Conservation (phyloP, 1,140 invertebrate species). For the Pectinophora gossypiella region DNA sequence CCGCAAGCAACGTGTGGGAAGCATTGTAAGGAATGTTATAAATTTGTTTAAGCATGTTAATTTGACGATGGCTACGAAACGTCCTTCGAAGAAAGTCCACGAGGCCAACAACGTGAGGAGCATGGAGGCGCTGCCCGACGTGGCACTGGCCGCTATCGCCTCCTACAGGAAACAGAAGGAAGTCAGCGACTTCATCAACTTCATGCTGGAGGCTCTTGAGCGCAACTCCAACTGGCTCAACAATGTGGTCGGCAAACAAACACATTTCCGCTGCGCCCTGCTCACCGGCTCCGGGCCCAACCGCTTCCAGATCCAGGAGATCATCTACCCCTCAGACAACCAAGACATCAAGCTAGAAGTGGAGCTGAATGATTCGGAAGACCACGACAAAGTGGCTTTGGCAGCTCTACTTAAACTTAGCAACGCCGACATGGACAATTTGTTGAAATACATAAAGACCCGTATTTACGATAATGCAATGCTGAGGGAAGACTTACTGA, state of each 20-base stretch:
- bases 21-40: constrained; percentile 33
- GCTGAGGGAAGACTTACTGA: constrained; percentile 47
- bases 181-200: constrained; percentile 51
- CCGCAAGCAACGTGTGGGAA: constrained; percentile 25
- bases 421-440: constrained; percentile 39
- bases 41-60: constrained; percentile 22
- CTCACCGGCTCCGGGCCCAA: constrained; percentile 58
- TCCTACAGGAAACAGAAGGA: constrained; percentile 57
- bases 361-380: constrained; percentile 50
- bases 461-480: constrained; percentile 41
- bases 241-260: constrained; percentile 36
- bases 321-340: constrained; percentile 46
- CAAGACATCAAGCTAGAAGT: constrained; percentile 47
- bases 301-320: constrained; percentile 53
- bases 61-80: constrained; percentile 38
- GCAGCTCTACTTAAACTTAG: constrained; percentile 44
- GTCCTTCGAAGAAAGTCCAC: constrained; percentile 26
- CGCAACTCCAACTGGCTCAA: constrained; percentile 56
- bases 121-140: constrained; percentile 33
- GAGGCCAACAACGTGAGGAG: constrained; percentile 12
- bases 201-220: constrained; percentile 47
- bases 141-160: constrained; percentile 53
- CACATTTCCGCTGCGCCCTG: constrained; percentile 50
- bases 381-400: constrained; percentile 58
- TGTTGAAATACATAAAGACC: constrained; percentile 49